Conservation (phyloP, 2,888 invertebrate genomes). For the Argynnis bischoffii region DNA sequence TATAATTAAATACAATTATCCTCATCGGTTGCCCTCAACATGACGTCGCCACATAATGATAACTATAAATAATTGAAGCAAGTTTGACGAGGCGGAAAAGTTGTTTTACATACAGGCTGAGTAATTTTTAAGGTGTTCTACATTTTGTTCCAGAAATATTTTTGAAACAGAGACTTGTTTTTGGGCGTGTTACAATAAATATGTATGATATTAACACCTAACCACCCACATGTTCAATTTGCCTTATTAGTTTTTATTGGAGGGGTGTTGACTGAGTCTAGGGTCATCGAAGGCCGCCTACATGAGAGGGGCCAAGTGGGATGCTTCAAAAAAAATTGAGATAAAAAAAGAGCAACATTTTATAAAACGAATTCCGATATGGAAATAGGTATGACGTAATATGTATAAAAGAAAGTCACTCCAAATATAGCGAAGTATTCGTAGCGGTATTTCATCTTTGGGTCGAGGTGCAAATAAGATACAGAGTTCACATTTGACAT, state of each 20-base stretch:
- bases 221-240: conserved; percentile 37
- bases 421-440: neutral
- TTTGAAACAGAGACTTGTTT: neutral
- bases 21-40: conserved; percentile 11
- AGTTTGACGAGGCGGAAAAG: conserved; percentile 14
- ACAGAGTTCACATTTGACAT: neutral
- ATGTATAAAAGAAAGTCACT: conserved; percentile 12
- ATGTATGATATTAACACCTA: conserved; percentile 23
- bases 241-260: conserved; percentile 42
- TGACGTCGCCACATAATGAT: conserved; percentile 11
- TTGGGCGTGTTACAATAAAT: conserved; percentile 10
- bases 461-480: neutral
- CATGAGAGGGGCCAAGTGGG: conserved; percentile 36
- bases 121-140: neutral
- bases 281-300: conserved; percentile 41
- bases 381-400: conserved; percentile 14
- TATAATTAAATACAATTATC: conserved; percentile 23
- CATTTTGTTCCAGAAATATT: neutral
- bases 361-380: conserved; percentile 12
- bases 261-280: conserved; percentile 34
- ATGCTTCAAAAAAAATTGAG: conserved; percentile 35
- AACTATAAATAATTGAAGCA: conserved; percentile 17
- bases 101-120: conserved; percentile 1
- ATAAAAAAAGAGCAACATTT: conserved; percentile 26
- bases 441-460: conserved; percentile 13